These are phyloP conservation scores for Pteruthius melanotis DNA, from an alignment of 2,113 vertebrate species.

Conservation along the genomic window DNA sequence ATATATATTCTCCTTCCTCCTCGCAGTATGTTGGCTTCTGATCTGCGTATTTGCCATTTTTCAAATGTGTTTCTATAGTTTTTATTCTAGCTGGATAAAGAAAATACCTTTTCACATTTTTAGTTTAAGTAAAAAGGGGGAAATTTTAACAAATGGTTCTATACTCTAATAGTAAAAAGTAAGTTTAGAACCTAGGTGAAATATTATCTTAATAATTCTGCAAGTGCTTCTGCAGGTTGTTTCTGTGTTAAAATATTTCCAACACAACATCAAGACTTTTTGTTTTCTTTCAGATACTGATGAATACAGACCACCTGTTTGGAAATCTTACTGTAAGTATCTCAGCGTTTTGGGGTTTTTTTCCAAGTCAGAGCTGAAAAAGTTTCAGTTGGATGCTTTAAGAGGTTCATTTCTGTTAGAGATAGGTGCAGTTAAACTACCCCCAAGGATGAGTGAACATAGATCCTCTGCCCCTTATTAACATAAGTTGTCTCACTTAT, in stretches of 20 bases:
- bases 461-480: neutral
- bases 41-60: neutral
- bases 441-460: neutral
- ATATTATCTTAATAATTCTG: neutral
- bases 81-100: neutral
- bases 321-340: conserved; percentile 91
- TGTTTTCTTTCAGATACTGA: conserved; percentile 82
- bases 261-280: neutral
- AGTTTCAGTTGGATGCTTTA: neutral
- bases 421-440: neutral
- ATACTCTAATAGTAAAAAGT: neutral
- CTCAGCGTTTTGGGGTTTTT: neutral
- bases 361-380: neutral
- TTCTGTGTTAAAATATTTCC: neutral
- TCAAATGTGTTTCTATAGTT: neutral
- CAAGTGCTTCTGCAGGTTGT: neutral
- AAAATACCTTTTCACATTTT: neutral
- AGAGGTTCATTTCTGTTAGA: neutral
- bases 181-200: neutral
- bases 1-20: neutral
- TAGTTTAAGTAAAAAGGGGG: neutral
- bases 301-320: conserved; percentile 89
- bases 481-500: accelerated
- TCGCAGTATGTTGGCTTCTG: neutral
- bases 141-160: neutral